These are phyloP conservation scores for Panthera tigris DNA, from an alignment of 2,113 vertebrate species.

Conservation along the genomic window DNA sequence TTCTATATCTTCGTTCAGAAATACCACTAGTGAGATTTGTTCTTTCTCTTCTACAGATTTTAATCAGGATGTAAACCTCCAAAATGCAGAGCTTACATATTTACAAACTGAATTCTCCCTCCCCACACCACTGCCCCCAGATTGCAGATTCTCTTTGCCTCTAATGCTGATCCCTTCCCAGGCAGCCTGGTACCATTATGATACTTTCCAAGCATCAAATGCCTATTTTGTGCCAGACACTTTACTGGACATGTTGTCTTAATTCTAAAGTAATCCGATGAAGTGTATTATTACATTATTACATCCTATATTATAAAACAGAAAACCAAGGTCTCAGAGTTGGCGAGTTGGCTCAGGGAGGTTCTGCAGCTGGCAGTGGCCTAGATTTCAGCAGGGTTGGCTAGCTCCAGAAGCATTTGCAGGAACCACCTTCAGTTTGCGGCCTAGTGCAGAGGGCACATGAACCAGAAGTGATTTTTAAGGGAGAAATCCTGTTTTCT, in stretches of 20 bases:
- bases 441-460: not conserved
- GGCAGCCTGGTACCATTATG: not conserved
- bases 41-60: not conserved
- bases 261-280: not conserved
- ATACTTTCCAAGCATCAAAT: not conserved
- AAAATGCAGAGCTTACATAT: not conserved
- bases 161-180: not conserved
- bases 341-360: not conserved
- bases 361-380: not conserved
- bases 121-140: not conserved
- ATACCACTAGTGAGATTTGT: not conserved
- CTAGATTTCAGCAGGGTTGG: not conserved
- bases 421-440: not conserved
- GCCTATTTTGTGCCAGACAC: not conserved
- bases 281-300: not conserved
- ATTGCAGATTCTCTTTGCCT: not conserved
- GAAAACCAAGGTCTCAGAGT: not conserved
- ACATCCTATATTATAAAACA: not conserved
- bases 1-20: not conserved
- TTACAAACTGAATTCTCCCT: not conserved
- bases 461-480: not conserved
- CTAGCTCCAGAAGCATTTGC: not conserved
- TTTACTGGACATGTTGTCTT: not conserved
- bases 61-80: not conserved
- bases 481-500: constrained; percentile 22